phyloP scores from a whole-genome alignment of 2,113 vertebrate species.

The Anoura caudifer region DNA sequence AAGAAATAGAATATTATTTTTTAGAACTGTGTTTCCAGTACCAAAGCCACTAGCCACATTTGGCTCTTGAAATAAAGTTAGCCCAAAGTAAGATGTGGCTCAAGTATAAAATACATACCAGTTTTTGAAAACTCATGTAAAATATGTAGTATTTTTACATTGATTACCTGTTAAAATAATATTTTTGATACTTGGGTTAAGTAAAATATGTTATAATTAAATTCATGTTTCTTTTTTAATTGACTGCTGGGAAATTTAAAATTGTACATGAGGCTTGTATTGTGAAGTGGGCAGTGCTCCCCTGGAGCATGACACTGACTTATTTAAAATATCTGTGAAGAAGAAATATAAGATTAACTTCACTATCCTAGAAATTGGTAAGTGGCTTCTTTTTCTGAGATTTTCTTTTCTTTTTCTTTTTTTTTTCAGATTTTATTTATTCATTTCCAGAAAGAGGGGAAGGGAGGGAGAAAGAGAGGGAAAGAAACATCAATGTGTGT shows the following conservation, averaged over 20 bases:
- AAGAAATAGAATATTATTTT: neutral
- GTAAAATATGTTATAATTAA: neutral
- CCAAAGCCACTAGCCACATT: neutral
- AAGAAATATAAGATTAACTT: conserved; percentile 17
- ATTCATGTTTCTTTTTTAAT: conserved; percentile 21
- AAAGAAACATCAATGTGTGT: too few species aligned
- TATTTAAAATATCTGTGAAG: neutral
- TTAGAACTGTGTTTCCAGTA: neutral
- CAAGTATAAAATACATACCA: neutral
- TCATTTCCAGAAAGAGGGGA: too few species aligned
- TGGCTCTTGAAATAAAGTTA: neutral
- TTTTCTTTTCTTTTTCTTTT: too few species aligned
- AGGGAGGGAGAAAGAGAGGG: too few species aligned
- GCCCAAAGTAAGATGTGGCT: neutral
- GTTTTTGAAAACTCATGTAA: conserved; percentile 8
- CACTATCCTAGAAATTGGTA: neutral
- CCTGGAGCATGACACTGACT: neutral
- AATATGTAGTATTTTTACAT: neutral
- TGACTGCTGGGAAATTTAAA: neutral
- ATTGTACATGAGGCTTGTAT: neutral
- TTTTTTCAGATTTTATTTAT: too few species aligned
- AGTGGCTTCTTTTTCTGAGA: neutral
- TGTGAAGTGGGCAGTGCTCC: neutral
- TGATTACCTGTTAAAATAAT: neutral
- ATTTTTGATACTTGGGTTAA: neutral